Evolutionary conservation across 2,888 invertebrate species (phyloP), one percentile per base, ranked within the genome.

Genomic region (Caradrina clavipalpis): DNA sequence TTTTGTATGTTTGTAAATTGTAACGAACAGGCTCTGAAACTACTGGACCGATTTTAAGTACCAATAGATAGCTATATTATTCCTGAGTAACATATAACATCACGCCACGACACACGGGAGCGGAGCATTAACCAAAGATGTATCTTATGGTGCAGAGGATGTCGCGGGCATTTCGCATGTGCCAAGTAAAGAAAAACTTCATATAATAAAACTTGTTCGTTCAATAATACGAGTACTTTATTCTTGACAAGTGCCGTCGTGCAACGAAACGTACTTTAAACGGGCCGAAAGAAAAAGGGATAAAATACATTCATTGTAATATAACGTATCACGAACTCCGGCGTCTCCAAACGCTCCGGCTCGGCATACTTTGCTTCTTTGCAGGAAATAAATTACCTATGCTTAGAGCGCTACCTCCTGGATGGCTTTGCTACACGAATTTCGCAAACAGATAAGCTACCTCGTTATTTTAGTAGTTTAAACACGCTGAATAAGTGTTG

Each of bases 361-460:
- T 92, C 90, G 90, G 92, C 93, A 92, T 92, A 93, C 94, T 94
- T 92, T 92, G 91, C 94, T 93, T 94, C 92, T 94, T 92, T 89
- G 88, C 89, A 90, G 92, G 90, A 93, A 93, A 96, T 95, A 95
- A 95, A 95, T 95, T 94, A 82, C 83, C 81, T 73, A 94, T 94
- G 92, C 91, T 89, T 89, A 88, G 86, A 90, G 85, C 89, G 69
- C 87, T 88, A 88, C 78, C 88, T 87, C 81, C 84, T 81, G 84
- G 73, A 85, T 76, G 81, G 63, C 80, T 85, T 84, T 85, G 84
- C 89, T 88, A 89, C 88, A 89, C 88, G 88, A 91, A 92, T 92
- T 91, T 92, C 86, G 80, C 89, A 86, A 87, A 85, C 84, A 91
- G 91, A 94, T 93, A 94, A 93, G 89, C 75, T 65, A 76, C 71